Base-by-base conservation (phyloP, 2,797 vertebrate species). In the Acrossocheilus fasciatus region DNA sequence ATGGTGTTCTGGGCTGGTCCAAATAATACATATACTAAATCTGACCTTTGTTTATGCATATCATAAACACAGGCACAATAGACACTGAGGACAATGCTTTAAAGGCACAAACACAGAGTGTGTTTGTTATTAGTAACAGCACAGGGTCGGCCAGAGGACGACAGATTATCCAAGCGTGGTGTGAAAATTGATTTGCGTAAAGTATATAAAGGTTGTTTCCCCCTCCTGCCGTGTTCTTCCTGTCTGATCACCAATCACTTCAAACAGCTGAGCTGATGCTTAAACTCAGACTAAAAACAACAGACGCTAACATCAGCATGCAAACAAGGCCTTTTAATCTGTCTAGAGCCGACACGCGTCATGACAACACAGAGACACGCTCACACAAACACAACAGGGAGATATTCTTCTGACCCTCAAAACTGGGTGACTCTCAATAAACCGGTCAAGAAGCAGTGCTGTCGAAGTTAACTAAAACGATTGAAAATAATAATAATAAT, bases 231-330 rank as follows among this genome's bases (percentile, higher is more conserved):
- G 11, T 8, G 47, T 83, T 76, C 47, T 57, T 82, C 54, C 52
- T 18, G 15, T 54, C 30, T 82, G 45, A 68, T 77, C 73, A 36
- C 43, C 10, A 17, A 54, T 47, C 57, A 81, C 39, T 62, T 81
- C 66, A 85, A 83, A 89, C 83, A 81, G 74, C 30, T 87, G 88
- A 86, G n/a, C 87, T 76, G 80, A 30, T 69, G 86, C 74, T 81
- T 66, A 82, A 84, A 89, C 54, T 90, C 81, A 87, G 91, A 89
- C 81, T 81, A 86, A 86, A 68, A 89, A 83, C 83, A 83, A 64
- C 62, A 30, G 2, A 57, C 36, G 70, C 76, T 70, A 57, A 39
- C 8, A 34, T 81, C 83, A 73, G 39, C 82, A 74, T 50, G 81
- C 84, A 87, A 87, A 88, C 82, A 52, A 80, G 62, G 62, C 84